Conservation (phyloP, 2,888 invertebrate species). For the Panopea generosa region DNA sequence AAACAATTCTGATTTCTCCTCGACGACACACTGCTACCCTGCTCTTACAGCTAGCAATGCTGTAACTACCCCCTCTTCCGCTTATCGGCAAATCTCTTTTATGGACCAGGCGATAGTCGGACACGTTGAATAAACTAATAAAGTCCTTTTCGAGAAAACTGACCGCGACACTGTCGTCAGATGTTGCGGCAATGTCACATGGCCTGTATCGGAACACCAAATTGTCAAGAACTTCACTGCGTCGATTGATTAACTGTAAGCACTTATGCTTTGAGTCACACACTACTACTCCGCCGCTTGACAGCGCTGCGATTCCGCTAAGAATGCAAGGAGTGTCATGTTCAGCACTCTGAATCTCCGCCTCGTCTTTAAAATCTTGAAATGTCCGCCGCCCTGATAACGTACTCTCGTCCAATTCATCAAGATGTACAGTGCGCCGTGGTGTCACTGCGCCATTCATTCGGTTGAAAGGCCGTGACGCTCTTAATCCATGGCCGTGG, state of each 20-base stretch:
- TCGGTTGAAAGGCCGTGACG: too few species aligned
- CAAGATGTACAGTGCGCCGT: too few species aligned
- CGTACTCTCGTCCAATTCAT: too few species aligned
- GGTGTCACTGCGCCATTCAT: too few species aligned
- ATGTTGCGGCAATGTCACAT: constrained; percentile 42
- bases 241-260: constrained; percentile 48
- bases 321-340: constrained; percentile 55
- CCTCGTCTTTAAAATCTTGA: constrained; percentile 13
- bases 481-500: too few species aligned
- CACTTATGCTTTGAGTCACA: constrained; percentile 57
- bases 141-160: constrained; percentile 60
- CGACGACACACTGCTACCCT: constrained; percentile 56
- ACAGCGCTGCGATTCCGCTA: constrained; percentile 47
- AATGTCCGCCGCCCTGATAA: too few species aligned
- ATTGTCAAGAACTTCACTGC: constrained; percentile 51
- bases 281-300: constrained; percentile 46
- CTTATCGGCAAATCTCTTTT: constrained; percentile 40
- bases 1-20: constrained; percentile 55
- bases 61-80: constrained; percentile 59
- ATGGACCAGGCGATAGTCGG: constrained; percentile 35
- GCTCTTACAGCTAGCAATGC: constrained; percentile 41
- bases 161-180: constrained; percentile 46
- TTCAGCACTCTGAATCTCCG: constrained; percentile 30
- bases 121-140: constrained; percentile 43
- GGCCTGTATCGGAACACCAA: constrained; percentile 51